Base-by-base conservation (phyloP, 2,113 vertebrate species). In the Cervus canadensis region DNA sequence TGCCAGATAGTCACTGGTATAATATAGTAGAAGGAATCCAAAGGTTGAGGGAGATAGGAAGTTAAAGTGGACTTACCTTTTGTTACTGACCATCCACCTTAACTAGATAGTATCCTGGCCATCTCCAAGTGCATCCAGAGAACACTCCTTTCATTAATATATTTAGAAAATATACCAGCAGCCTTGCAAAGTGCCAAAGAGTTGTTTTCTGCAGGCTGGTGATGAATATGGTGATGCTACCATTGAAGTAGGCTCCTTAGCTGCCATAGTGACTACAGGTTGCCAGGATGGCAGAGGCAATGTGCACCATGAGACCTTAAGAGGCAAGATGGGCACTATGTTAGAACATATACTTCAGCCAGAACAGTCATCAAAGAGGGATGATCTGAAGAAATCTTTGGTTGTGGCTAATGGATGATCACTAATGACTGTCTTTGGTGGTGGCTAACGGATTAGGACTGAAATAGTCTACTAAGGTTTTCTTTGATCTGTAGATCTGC, bases 401-500 rank as follows among this genome's bases (percentile, higher is more conserved):
- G 13, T 48, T 30, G 33, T 56, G 36, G 45, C 21, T 86, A 82
- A 97, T 96, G 36, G 74, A 97, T 96, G 96, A 91, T 43, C 36
- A 26, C 71, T 43, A 43, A 43, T 43, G 71, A 76, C 6, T 7
- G 48, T 30, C 59, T 76, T 17, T 62, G 62, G 11, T 64, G 45
- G 28, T 56, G 33, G n/a, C 21, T 86, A 82, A 97, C 4, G 5
- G 78, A 30, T 30, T 76, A 85, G 15, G 40, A 86, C 16, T 82
- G 28, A 87, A 81, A 54, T 28, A 28, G 2, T 91, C 21, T 82
- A 13, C n/a, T 82, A 54, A 94, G 64, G 50, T 71, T 43, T 21
- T 87, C 16, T 33, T 64, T 88, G 89, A 81, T n/a, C 36, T 62
- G 4, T 45, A 91, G 59, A 76, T 59, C 83, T 71, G 59, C 67